Conservation (phyloP, 2,113 vertebrate species). For the Rhinopomastus cyanomelas region DNA sequence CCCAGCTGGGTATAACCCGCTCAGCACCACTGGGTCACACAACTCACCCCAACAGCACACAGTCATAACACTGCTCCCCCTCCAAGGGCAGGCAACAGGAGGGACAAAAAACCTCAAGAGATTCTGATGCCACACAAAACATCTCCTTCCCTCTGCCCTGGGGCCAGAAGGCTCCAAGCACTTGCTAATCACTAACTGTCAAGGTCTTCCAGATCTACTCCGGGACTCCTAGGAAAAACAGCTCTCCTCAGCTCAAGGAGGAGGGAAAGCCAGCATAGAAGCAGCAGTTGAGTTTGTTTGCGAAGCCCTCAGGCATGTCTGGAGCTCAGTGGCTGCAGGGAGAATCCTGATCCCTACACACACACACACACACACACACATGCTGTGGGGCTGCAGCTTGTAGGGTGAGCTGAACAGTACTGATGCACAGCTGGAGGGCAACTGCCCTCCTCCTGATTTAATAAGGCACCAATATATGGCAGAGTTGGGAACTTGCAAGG, state of each 20-base stretch:
- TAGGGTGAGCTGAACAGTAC: no score
- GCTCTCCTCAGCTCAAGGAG: background rate
- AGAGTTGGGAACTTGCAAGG: background rate
- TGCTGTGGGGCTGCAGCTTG: background rate
- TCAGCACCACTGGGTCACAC: rapidly evolving
- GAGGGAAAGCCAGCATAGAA: background rate
- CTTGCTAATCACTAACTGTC: background rate
- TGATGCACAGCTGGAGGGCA: background rate
- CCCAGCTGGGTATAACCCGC: background rate
- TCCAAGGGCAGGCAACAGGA: background rate
- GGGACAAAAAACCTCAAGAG: background rate
- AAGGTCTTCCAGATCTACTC: background rate
- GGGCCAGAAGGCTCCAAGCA: background rate
- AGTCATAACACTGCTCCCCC: background rate
- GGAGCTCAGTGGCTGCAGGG: background rate
- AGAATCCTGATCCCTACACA: background rate
- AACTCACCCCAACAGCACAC: rapidly evolving
- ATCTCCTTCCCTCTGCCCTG: background rate
- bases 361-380: rapidly evolving
- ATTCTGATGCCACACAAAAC: background rate
- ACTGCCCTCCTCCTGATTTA: background rate
- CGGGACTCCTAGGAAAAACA: background rate
- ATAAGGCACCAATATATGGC: rapidly evolving
- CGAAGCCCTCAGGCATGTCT: background rate
- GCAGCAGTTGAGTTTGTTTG: background rate